phyloP scores from a whole-genome alignment of 2,113 vertebrate genomes.

The Helogale parvula region DNA sequence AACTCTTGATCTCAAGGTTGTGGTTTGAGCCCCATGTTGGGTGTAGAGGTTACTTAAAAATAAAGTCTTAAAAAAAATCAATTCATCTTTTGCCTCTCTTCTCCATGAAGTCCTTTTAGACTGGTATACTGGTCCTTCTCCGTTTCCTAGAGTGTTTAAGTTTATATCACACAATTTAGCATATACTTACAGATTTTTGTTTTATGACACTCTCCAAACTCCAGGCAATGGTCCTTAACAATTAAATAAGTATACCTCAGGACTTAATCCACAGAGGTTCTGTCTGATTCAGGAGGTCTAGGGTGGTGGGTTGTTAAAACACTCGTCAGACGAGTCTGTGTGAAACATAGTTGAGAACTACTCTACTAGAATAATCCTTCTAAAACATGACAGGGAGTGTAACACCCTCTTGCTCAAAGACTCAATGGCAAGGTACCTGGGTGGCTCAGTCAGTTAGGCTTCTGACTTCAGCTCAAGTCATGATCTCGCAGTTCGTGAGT shows the following conservation, averaged over 20 bases:
- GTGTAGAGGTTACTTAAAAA: not conserved
- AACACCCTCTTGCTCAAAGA: not conserved
- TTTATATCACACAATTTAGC: not conserved
- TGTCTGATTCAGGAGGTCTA: not conserved
- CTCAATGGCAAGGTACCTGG: not conserved
- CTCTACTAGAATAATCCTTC: not conserved
- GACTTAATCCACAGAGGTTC: not conserved
- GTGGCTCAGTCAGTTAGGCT: no score
- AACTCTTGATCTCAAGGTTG: not conserved
- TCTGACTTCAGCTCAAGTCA: no score
- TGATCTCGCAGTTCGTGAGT: no score
- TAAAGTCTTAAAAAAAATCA: not conserved
- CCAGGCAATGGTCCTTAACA: not conserved
- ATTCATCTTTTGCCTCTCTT: not conserved
- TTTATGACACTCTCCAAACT: not conserved
- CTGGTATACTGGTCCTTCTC: not conserved
- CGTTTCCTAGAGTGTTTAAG: not conserved
- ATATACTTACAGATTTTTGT: not conserved
- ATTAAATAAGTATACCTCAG: not conserved
- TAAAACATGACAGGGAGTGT: not conserved
- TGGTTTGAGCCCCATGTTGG: not conserved
- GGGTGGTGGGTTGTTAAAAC: not conserved
- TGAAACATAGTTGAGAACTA: not conserved
- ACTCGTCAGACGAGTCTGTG: not conserved
- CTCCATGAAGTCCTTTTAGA: not conserved